These are phyloP conservation scores for Sitta europaea DNA, from an alignment of 2,113 vertebrate genomes.

Conservation along the genomic window DNA sequence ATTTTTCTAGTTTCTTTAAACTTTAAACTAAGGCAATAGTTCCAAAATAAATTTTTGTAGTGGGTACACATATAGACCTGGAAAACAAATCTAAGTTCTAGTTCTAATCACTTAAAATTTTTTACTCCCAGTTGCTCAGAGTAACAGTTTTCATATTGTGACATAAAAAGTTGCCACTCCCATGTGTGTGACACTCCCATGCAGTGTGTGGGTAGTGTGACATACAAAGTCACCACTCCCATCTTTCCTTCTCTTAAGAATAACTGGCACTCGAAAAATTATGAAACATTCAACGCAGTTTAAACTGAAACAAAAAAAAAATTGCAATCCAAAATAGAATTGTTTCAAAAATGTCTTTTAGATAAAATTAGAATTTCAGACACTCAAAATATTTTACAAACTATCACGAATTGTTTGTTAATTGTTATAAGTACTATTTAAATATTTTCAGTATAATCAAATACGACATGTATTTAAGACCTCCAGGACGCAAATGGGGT, in stretches of 20 bases:
- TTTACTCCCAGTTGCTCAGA: not conserved
- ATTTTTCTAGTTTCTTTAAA: no score
- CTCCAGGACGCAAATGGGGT: not conserved
- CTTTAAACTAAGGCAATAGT: not conserved
- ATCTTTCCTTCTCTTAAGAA: not conserved
- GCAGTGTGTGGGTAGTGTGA: not conserved
- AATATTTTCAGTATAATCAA: not conserved
- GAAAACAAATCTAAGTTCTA: not conserved
- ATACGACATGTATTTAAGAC: not conserved
- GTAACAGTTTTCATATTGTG: not conserved
- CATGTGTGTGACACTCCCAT: not conserved
- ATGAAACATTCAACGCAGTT: not conserved
- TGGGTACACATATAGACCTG: not conserved
- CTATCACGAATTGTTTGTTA: not conserved
- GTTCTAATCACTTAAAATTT: not conserved
- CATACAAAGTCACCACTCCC: not conserved
- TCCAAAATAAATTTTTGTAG: not conserved
- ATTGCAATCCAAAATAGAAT: not conserved
- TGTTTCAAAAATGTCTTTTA: not conserved
- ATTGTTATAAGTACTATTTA: not conserved
- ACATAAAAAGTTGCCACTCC: not conserved
- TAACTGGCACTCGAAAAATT: rapidly evolving
- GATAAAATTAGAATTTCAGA: not conserved
- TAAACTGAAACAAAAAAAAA: not conserved
- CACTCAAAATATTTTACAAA: not conserved